Percentiles rank a stretch among this genome's conserved stretches.
Evolutionary conservation across 2,797 vertebrate species (phyloP).

Genomic region (Eupleurogrammus muticus): DNA sequence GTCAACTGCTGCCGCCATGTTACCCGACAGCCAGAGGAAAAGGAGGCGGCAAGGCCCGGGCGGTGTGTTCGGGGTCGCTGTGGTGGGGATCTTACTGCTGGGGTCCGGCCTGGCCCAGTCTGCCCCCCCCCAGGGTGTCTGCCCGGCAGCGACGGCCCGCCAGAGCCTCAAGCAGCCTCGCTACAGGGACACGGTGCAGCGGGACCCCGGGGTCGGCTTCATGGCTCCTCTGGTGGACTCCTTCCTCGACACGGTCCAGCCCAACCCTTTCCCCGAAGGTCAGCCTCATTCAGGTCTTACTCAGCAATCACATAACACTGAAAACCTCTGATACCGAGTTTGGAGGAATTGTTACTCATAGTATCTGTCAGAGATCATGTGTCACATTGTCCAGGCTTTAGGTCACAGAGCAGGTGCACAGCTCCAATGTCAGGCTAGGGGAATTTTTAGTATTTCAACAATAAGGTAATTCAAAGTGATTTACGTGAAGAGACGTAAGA

Average conservation of each 20-base stretch:
- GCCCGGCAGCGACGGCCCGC: constrained; percentile 35
- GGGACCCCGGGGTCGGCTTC: constrained; percentile 49
- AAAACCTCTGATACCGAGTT: background rate
- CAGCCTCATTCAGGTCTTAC: constrained; percentile 49
- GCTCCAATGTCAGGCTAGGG: background rate
- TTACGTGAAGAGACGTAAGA: too few species aligned
- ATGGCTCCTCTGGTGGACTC: constrained; percentile 80
- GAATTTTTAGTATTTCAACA: too few species aligned
- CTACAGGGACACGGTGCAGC: constrained; percentile 45
- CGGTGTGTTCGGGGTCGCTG: constrained; percentile 8
- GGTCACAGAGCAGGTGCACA: background rate
- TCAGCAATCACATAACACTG: background rate
- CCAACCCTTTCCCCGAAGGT: constrained; percentile 86
- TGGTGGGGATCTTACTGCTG: constrained; percentile 61
- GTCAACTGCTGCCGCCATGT: constrained; percentile 37
- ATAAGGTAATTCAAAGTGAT: too few species aligned
- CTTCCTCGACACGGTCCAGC: constrained; percentile 88
- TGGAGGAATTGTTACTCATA: background rate
- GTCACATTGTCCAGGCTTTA: background rate
- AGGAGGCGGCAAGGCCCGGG: constrained; percentile 3
- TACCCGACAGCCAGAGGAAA: constrained; percentile 6
- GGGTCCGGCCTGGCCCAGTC: constrained; percentile 48
- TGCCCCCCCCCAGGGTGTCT: constrained; percentile 28
- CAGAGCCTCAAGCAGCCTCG: constrained; percentile 61
- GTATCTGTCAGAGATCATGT: background rate